These are phyloP conservation scores for Pseudomyrmex pallidus DNA, from an alignment of 1,140 invertebrate species.

Conservation along the genomic window DNA sequence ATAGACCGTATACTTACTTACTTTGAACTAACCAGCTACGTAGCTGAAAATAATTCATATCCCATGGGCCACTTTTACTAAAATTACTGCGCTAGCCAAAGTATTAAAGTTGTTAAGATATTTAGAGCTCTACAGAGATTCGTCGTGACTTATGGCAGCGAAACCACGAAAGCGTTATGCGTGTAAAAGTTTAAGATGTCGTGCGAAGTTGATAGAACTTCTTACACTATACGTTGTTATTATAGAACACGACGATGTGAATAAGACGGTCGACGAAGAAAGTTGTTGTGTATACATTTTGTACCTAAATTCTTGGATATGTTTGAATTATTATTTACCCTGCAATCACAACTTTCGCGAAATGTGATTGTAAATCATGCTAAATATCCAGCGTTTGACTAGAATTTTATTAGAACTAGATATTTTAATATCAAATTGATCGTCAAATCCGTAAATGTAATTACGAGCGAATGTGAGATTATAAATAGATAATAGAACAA, in stretches of 20 bases:
- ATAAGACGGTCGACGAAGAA: background rate
- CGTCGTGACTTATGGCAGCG: slow-evolving; percentile 60
- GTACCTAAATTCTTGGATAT: too few species aligned
- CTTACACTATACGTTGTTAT: background rate
- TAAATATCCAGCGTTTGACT: background rate
- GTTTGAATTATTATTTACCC: background rate
- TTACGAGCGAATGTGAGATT: background rate
- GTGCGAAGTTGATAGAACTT: slow-evolving; percentile 53
- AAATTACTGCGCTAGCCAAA: slow-evolving; percentile 66
- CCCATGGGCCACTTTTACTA: slow-evolving; percentile 57
- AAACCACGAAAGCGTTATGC: slow-evolving; percentile 35
- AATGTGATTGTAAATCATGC: background rate
- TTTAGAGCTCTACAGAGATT: slow-evolving; percentile 71
- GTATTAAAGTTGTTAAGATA: slow-evolving; percentile 75
- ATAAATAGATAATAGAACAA: slow-evolving; percentile 9
- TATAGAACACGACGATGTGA: background rate
- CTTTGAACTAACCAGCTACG: slow-evolving; percentile 16
- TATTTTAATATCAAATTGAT: background rate
- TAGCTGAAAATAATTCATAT: slow-evolving; percentile 69
- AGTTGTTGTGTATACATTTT: background rate
- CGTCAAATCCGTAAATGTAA: background rate
- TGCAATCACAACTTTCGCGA: background rate
- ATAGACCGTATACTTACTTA: background rate
- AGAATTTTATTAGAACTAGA: background rate
- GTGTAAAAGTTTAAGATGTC: slow-evolving; percentile 62